Evolutionary conservation across 2,113 vertebrate species (phyloP), one percentile per base, ranked within the genome.

Genomic region (Phalacrocorax carbo): DNA sequence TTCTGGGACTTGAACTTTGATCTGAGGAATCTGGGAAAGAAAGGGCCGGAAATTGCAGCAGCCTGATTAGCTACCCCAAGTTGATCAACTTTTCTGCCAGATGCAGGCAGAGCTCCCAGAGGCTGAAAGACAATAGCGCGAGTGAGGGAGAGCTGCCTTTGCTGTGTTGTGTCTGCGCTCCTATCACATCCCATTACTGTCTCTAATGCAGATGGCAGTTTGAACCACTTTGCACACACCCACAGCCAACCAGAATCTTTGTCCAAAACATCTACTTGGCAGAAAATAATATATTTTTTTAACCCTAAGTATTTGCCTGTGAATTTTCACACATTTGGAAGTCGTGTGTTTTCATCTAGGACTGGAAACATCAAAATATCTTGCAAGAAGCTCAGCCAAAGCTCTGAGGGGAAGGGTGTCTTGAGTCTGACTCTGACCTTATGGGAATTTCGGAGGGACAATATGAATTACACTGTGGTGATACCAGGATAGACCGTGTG

Each of bases 21-120:
- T 97, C 97, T 96, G 96, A 97, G 96, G 96, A 95, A 97, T 96
- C 93, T 89, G 81, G 95, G 96, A 96, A 97, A 98, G 97, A 98
- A 97, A 97, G 94, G 97, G 95, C 95, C 95, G 96, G 96, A 98
- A 98, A 98, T 97, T 96, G 96, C 92, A 90, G 90, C 96, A 73
- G 95, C 75, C 96, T 97, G 96, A 97, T 98, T 97, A 98, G 97
- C 94, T 96, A 95, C 95, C 94, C 95, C 96, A 95, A 96, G 92
- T 95, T 97, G 97, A 97, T 97, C 94, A 97, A 97, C 93, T 95
- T 95, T 96, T 93, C 96, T 97, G 95, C 95, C 93, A 96, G 93
- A 94, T 95, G 92, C 96, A 96, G 93, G 95, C 91, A 79, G 92
- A 88, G 93, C 87, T 92, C 89, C 85, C 80, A 82, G 94, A 92